Evolutionary conservation across 2,888 invertebrate genomes (phyloP), one percentile per base, ranked within the genome.

Genomic region (Eutolmus rufibarbis): DNA sequence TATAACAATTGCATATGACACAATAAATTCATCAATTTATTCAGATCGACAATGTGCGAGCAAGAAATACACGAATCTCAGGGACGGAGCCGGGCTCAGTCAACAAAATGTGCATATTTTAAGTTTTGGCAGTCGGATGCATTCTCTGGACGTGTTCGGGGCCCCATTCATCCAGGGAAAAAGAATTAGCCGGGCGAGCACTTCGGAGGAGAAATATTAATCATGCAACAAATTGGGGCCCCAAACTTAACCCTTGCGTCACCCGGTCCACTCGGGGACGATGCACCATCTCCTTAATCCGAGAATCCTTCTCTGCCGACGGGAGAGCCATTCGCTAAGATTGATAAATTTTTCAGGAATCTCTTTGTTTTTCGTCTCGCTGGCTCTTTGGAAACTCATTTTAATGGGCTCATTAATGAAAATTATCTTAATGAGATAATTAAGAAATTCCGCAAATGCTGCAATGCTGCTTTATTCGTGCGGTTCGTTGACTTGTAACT

Each of bases 21-120:
- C 87, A 87, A 87, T 87, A 87, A 87, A 87, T 84, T 87, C 84
- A 87, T 87, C 87, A 87, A 87, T 87, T 87, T 87, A 84, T 87
- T 66, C 81, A 82, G n/a, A 76, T 76, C 82, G 87, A 87, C 81
- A 78, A 79, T 57, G 66, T 85, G 74, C 85, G 74, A 85, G 74
- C 85, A 85, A 85, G 85, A 85, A 85, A 74, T 74, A 31, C 23
- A 43, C 74, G 82, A 84, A 34, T 76, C 74, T 46, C 85, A 5
- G 46, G 43, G 1, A 28, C 74, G 28, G 43, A 28, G 3, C 43
- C 85, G 74, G 43, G 43, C 74, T 46, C 85, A 74, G 74, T 85
- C 66, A 46, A 74, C 85, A 74, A 74, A 85, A 74, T 85, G 74
- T 74, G 85, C 74, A 74, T 85, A 74, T 85, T 74, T 74, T 74